These are phyloP conservation scores for Tinea semifulvella DNA, from an alignment of 2,888 invertebrate genomes.

Conservation along the genomic window DNA sequence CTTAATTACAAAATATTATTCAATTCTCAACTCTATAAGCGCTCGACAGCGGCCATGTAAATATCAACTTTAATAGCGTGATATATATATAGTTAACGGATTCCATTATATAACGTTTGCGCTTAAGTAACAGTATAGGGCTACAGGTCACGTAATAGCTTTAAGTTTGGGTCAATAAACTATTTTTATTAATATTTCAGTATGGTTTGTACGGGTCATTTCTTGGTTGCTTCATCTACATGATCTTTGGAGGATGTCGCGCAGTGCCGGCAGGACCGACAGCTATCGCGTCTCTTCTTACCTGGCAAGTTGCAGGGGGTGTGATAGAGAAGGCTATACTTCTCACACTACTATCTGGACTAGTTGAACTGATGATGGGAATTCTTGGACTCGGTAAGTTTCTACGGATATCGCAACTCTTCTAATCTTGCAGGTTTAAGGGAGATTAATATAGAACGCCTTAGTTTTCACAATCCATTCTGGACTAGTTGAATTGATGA, in stretches of 20 bases:
- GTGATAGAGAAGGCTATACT: slow-evolving; percentile 76
- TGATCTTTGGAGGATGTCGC: slow-evolving; percentile 89
- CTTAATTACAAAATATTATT: too few relatives aligned
- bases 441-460: slow-evolving; percentile 74
- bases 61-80: too few relatives aligned
- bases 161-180: not conserved
- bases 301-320: slow-evolving; percentile 78
- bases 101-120: too few relatives aligned
- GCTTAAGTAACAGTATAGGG: too few relatives aligned
- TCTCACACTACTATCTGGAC: slow-evolving; percentile 77
- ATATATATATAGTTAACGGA: too few relatives aligned
- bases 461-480: slow-evolving; percentile 78
- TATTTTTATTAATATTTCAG: slow-evolving; percentile 48
- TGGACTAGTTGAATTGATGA: slow-evolving; percentile 78
- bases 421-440: slow-evolving; percentile 81
- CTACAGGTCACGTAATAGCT: too few relatives aligned
- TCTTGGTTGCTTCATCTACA: slow-evolving; percentile 89
- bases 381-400: slow-evolving; percentile 76
- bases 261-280: slow-evolving; percentile 94
- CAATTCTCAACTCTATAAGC: too few relatives aligned
- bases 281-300: slow-evolving; percentile 88
- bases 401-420: slow-evolving; percentile 90
- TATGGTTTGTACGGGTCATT: slow-evolving; percentile 95
- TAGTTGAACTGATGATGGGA: slow-evolving; percentile 83
- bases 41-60: too few relatives aligned